These are phyloP conservation scores for Serinus canaria DNA, from an alignment of 2,113 vertebrate species.

Conservation along the genomic window DNA sequence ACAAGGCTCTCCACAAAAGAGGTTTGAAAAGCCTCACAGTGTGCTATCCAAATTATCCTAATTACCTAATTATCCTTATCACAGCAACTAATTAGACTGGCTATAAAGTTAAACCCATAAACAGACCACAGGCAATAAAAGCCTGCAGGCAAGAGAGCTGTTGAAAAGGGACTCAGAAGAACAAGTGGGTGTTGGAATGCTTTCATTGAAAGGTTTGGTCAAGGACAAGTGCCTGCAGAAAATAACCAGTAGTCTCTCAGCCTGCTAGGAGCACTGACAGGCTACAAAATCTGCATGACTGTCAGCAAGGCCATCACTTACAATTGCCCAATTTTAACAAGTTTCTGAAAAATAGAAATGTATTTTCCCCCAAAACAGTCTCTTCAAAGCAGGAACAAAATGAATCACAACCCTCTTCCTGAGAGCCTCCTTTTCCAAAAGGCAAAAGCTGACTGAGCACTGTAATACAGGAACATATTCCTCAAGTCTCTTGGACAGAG, in stretches of 20 bases:
- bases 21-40: constrained; percentile 27
- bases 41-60: constrained; percentile 42
- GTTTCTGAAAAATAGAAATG: not conserved
- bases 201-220: not conserved
- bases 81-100: constrained; percentile 23
- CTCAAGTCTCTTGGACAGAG: not conserved
- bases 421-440: not conserved
- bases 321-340: not conserved
- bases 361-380: not conserved
- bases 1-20: constrained; percentile 28
- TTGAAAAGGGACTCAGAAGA: not conserved
- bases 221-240: not conserved
- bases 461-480: not conserved
- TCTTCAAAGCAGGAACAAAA: not conserved
- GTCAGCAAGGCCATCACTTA: not conserved
- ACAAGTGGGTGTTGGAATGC: not conserved
- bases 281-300: not conserved
- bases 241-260: not conserved
- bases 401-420: not conserved
- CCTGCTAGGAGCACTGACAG: not conserved
- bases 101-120: constrained; percentile 44
- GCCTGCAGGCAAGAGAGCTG: not conserved
- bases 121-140: constrained; percentile 37
- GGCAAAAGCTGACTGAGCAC: not conserved
- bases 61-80: constrained; percentile 62